These are phyloP conservation scores for Anadara kagoshimensis DNA, from an alignment of 1,140 invertebrate genomes.

Conservation along the genomic window DNA sequence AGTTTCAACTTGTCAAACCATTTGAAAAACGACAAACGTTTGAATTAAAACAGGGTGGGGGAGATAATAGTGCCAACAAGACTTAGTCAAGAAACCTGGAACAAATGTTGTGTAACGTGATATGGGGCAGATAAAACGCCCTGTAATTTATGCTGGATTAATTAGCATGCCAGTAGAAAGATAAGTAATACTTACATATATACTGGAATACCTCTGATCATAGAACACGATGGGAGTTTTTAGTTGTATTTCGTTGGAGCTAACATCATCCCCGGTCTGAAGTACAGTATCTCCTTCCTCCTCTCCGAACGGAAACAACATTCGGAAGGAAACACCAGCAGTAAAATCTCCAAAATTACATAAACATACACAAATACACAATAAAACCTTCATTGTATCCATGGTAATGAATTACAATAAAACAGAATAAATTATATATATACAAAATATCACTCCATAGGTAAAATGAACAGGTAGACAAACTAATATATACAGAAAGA, in stretches of 20 bases:
- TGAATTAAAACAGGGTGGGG: no score
- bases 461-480: no score
- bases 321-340: slow-evolving; percentile 28
- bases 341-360: slow-evolving; percentile 22
- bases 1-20: no score
- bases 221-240: slow-evolving; percentile 83
- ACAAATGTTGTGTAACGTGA: no score
- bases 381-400: background rate
- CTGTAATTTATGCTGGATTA: background rate
- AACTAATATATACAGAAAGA: no score
- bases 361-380: slow-evolving; percentile 9
- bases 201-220: slow-evolving; percentile 80
- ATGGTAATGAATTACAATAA: background rate
- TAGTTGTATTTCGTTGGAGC: slow-evolving; percentile 75
- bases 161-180: background rate
- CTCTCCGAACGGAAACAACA: slow-evolving; percentile 50
- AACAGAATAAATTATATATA: no score
- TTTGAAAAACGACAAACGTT: no score
- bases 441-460: no score
- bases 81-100: no score
- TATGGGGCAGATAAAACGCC: background rate
- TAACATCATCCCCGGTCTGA: slow-evolving; percentile 68
- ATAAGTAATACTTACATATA: slow-evolving; percentile 83
- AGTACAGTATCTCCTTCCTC: slow-evolving; percentile 38
- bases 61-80: no score